phyloP scores from a whole-genome alignment of 1,140 invertebrate species.

The Chelonus insularis region DNA sequence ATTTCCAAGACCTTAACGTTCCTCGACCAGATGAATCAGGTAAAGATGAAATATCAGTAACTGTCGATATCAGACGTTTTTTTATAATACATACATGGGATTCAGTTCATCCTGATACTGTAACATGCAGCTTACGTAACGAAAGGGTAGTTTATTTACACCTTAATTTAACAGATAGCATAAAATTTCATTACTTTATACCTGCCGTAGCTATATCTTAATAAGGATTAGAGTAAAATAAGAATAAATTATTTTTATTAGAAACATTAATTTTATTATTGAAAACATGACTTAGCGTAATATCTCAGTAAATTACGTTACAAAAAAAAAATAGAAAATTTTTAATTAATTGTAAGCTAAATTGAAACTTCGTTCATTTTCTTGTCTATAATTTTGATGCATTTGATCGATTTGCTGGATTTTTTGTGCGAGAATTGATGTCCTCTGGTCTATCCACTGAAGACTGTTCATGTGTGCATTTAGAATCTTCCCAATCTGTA shows the following conservation, averaged over 20 bases:
- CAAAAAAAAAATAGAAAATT: slow-evolving; percentile 7
- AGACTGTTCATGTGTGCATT: slow-evolving; percentile 96
- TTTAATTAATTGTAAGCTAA: slow-evolving; percentile 58
- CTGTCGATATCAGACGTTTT: slow-evolving; percentile 64
- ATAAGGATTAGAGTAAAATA: background rate
- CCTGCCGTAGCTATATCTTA: slow-evolving; percentile 50
- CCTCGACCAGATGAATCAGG: slow-evolving; percentile 32
- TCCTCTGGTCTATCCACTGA: slow-evolving; percentile 87
- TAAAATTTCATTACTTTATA: slow-evolving; percentile 66
- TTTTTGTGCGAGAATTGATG: slow-evolving; percentile 72
- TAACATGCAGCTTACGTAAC: slow-evolving; percentile 65
- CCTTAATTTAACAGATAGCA: slow-evolving; percentile 61
- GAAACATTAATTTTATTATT: background rate
- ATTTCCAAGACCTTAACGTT: slow-evolving; percentile 71
- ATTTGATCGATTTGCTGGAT: slow-evolving; percentile 83
- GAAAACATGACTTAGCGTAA: background rate
- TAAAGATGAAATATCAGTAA: slow-evolving; percentile 50
- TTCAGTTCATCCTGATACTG: slow-evolving; percentile 61
- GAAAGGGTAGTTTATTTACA: slow-evolving; percentile 63
- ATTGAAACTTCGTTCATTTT: slow-evolving; percentile 72
- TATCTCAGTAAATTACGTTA: too few relatives aligned
- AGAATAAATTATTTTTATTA: slow-evolving; percentile 6
- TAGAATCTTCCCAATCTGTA: slow-evolving; percentile 89
- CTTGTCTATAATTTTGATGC: slow-evolving; percentile 75
- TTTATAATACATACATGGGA: slow-evolving; percentile 64